phyloP scores from a whole-genome alignment of 2,797 vertebrate genomes.

The Vipera ursinii region DNA sequence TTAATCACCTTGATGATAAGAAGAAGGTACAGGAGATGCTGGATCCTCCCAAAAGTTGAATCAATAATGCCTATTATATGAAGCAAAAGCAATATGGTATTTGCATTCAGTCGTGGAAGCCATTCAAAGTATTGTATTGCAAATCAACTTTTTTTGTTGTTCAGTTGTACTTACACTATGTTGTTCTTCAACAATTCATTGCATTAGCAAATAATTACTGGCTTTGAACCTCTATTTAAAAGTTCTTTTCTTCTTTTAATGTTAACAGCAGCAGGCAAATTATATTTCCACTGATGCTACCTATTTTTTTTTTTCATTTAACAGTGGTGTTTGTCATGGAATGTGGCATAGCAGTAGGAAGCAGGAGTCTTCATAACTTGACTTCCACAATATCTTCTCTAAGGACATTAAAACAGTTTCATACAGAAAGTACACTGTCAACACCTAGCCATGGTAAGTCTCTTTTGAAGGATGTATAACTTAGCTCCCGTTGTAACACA shows the following conservation, averaged over 20 bases:
- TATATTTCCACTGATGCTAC: not conserved
- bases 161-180: conserved; percentile 2
- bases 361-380: not conserved
- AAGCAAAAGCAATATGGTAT: conserved; percentile 24
- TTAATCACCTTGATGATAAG: conserved; percentile 46
- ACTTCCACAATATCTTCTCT: not conserved
- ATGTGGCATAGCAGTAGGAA: not conserved
- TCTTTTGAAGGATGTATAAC: not conserved
- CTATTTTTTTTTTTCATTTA: conserved; percentile 1
- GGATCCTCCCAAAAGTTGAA: conserved; percentile 33
- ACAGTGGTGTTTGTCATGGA: not conserved
- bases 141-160: conserved; percentile 5
- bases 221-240: not conserved
- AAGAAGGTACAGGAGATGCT: conserved; percentile 27
- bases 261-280: not conserved
- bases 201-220: not conserved
- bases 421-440: not conserved
- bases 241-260: not conserved
- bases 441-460: not conserved
- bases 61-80: conserved; percentile 1
- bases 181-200: conserved; percentile 5
- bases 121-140: conserved; percentile 14
- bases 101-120: not conserved
- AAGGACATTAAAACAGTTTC: not conserved
- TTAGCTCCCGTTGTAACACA: too few relatives aligned